Percentiles rank a stretch among this genome's conserved stretches.
Conservation (phyloP, 2,797 vertebrate species). For the Callimico goeldii region DNA sequence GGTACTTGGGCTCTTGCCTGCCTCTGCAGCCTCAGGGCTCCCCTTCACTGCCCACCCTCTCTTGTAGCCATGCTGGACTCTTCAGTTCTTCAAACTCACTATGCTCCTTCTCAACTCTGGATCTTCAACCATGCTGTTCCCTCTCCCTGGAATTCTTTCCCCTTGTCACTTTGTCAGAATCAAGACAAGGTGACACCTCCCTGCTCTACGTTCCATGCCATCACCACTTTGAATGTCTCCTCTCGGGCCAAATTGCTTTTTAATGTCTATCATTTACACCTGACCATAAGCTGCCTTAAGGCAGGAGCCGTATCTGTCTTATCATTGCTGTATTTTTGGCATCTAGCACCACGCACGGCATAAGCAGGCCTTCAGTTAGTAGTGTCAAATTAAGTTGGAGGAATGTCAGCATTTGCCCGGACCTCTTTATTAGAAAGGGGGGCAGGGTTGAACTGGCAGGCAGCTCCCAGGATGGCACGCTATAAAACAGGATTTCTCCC, state of each 20-base stretch:
- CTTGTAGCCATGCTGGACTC: neutral
- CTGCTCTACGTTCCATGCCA: neutral
- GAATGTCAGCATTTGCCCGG: neutral
- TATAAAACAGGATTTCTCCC: neutral
- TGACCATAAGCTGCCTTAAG: neutral
- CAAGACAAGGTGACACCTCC: neutral
- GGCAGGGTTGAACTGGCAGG: neutral
- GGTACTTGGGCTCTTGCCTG: neutral
- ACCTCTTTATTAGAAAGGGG: neutral
- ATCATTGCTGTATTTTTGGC: neutral
- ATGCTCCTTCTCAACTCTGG: neutral
- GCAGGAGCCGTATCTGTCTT: neutral
- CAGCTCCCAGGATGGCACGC: neutral
- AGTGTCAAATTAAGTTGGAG: too few species aligned
- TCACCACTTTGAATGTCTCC: too few species aligned
- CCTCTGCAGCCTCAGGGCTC: neutral
- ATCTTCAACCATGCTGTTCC: neutral
- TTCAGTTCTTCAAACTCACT: neutral
- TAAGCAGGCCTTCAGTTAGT: neutral
- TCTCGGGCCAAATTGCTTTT: neutral
- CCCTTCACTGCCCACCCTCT: neutral
- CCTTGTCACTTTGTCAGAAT: neutral
- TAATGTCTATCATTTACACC: neutral
- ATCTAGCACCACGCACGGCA: neutral
- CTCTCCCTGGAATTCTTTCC: neutral